Evolutionary conservation across 2,888 invertebrate species (phyloP).

Genomic region (Erpobdella octoculata): DNA sequence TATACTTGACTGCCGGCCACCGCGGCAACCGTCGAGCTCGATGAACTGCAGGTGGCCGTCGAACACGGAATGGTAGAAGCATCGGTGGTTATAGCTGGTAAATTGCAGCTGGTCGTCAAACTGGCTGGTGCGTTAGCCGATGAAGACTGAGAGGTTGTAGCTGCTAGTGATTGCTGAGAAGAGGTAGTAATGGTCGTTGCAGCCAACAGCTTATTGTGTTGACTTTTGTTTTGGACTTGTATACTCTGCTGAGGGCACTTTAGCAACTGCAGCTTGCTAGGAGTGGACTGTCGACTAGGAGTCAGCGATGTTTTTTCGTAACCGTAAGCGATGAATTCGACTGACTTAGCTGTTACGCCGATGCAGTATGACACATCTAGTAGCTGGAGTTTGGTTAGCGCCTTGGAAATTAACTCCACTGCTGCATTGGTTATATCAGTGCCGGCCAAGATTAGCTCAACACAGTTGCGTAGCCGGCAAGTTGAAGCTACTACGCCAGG

Average conservation of each 20-base stretch:
- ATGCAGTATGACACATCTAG: conserved; percentile 73
- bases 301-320: conserved; percentile 31
- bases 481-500: conserved; percentile 66
- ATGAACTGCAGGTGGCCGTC: not conserved
- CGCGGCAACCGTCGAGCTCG: not conserved
- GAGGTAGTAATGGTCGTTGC: not conserved
- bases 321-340: conserved; percentile 27
- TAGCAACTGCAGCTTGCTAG: conserved; percentile 16
- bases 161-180: not conserved
- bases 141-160: not conserved
- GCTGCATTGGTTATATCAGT: conserved; percentile 84
- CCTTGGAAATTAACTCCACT: conserved; percentile 55
- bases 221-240: not conserved
- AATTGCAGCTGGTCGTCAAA: not conserved
- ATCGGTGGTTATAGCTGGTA: no score
- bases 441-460: conserved; percentile 70
- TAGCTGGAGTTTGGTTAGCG: conserved; percentile 57
- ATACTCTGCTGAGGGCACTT: not conserved
- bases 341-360: conserved; percentile 28
- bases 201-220: not conserved
- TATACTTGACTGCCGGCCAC: not conserved
- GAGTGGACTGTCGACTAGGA: conserved; percentile 29
- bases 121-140: not conserved
- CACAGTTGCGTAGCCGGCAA: conserved; percentile 69
- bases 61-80: no score